A percentile compares a stretch with the other conserved stretches of the same genome.
phyloP scores from a whole-genome alignment of 2,797 vertebrate species.

The Etheostoma perlongum region DNA sequence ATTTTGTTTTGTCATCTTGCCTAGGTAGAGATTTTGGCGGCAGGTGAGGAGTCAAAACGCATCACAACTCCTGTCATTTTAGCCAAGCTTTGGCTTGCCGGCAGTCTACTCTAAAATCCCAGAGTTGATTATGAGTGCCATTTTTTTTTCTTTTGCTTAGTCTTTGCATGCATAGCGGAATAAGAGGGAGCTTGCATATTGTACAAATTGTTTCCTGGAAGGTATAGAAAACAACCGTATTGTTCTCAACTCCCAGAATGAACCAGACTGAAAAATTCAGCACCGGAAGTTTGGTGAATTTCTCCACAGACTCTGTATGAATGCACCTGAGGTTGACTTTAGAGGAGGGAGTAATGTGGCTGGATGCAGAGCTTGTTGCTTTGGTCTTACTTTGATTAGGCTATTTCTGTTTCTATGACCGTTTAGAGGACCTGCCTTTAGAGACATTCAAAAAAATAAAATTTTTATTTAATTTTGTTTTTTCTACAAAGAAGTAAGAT shows the following conservation, averaged over 20 bases:
- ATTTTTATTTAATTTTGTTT: background rate
- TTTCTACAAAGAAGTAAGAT: too few species aligned
- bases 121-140: background rate
- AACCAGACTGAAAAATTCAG: constrained; percentile 14
- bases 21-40: constrained; percentile 12
- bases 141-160: background rate
- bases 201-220: constrained; percentile 11
- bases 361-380: constrained; percentile 1
- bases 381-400: constrained; percentile 16
- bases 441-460: background rate
- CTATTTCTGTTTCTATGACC: constrained; percentile 21
- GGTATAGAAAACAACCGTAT: constrained; percentile 6
- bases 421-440: background rate
- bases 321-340: constrained; percentile 7
- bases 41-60: constrained; percentile 46
- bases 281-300: constrained; percentile 33
- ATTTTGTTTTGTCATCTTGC: constrained; percentile 52
- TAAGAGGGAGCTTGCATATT: background rate
- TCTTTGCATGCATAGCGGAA: background rate
- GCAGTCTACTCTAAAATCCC: background rate
- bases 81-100: background rate
- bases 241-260: constrained; percentile 21
- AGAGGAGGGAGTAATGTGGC: background rate
- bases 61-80: constrained; percentile 36
- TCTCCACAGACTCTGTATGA: constrained; percentile 9